Percentiles rank a stretch among this genome's conserved stretches.
These are phyloP conservation scores for Larimichthys polyactis DNA, from an alignment of 2,113 vertebrate species.

Conservation along the genomic window DNA sequence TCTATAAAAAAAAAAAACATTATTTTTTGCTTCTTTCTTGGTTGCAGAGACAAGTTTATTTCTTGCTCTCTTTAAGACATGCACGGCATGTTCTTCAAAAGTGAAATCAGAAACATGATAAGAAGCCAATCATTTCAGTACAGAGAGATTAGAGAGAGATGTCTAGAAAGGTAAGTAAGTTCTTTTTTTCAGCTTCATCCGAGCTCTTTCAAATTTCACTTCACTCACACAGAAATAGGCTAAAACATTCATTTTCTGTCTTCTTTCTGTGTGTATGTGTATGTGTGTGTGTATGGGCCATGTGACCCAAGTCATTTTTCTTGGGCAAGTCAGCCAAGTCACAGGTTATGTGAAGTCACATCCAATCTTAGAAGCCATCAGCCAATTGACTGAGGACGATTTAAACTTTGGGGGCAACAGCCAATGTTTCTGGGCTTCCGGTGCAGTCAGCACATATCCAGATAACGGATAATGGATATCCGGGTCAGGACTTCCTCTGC, in stretches of 20 bases:
- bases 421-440: no score
- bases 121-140: conserved; percentile 37
- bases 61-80: conserved; percentile 28
- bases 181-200: conserved; percentile 16
- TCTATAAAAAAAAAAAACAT: conserved; percentile 13
- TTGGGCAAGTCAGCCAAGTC: no score
- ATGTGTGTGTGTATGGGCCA: neutral
- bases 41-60: conserved; percentile 30
- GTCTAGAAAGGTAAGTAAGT: conserved; percentile 24
- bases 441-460: no score
- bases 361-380: no score
- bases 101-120: conserved; percentile 62
- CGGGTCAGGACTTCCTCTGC: no score
- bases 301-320: no score
- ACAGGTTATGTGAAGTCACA: no score
- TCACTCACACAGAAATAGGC: neutral
- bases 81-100: conserved; percentile 39
- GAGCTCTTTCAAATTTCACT: conserved; percentile 8
- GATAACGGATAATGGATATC: no score
- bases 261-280: neutral
- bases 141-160: conserved; percentile 5
- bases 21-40: neutral
- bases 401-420: no score
- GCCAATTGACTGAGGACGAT: no score
- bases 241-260: neutral